Conservation (phyloP, 2,113 vertebrate genomes). For the Sturnira hondurensis region DNA sequence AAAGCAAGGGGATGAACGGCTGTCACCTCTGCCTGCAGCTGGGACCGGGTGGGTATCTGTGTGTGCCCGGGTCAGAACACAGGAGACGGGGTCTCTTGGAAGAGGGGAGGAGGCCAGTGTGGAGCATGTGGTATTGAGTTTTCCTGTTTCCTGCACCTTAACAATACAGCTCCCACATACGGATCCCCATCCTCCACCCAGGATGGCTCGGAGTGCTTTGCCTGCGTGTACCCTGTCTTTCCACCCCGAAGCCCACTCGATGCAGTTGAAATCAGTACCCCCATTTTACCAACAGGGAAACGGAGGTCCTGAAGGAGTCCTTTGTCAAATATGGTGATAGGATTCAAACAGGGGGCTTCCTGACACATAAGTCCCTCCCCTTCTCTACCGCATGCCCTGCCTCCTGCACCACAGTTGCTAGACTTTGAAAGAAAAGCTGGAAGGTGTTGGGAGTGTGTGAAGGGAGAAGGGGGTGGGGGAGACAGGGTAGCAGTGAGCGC, state of each 20-base stretch:
- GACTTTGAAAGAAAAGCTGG: neutral
- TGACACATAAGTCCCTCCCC: neutral
- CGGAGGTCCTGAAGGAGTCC: neutral
- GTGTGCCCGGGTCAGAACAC: neutral
- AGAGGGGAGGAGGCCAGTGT: neutral
- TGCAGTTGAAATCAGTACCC: neutral
- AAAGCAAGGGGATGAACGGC: neutral
- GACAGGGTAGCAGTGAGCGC: neutral
- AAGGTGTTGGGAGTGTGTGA: neutral
- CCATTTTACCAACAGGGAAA: neutral
- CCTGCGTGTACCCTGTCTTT: fast-evolving
- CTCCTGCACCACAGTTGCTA: neutral
- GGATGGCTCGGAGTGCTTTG: neutral
- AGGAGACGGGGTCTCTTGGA: neutral
- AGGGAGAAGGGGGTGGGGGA: no score
- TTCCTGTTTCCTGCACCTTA: neutral
- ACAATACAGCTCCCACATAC: fast-evolving
- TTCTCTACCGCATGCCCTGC: neutral
- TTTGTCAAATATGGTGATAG: neutral
- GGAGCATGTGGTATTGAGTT: no score
- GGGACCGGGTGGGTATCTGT: no score
- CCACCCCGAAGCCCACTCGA: neutral
- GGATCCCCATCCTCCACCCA: neutral
- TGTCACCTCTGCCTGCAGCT: neutral
- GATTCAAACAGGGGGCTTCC: neutral